Conservation (phyloP, 2,888 invertebrate genomes). For the Andrena fulva region DNA sequence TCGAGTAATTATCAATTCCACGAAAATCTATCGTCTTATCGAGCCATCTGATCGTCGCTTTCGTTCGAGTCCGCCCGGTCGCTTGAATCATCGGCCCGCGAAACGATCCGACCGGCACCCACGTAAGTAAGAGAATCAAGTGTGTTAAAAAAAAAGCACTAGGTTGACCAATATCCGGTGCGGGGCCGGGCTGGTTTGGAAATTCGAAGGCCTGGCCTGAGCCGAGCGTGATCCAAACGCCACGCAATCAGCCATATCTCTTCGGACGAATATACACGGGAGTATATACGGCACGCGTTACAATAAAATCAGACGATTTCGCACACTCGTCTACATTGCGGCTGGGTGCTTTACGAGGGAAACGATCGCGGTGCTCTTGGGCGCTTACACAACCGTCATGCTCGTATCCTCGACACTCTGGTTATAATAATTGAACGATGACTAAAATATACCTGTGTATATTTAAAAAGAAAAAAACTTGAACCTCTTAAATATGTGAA, state of each 20-base stretch:
- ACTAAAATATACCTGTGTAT: no score
- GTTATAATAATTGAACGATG: no score
- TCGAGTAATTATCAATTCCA: not conserved
- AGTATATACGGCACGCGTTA: slow-evolving; percentile 10
- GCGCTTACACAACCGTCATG: not conserved
- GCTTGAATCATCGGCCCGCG: slow-evolving; percentile 37
- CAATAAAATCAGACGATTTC: slow-evolving; percentile 20
- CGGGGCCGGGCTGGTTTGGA: slow-evolving; percentile 70
- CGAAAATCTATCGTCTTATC: not conserved
- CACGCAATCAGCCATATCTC: slow-evolving; percentile 71
- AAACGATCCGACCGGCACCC: slow-evolving; percentile 51
- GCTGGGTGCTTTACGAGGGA: not conserved
- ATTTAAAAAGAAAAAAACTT: no score
- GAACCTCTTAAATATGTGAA: no score
- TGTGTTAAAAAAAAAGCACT: slow-evolving; percentile 53
- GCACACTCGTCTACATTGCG: not conserved
- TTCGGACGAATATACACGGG: slow-evolving; percentile 1
- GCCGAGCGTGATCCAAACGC: slow-evolving; percentile 69
- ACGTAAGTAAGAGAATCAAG: slow-evolving; percentile 54
- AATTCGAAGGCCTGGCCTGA: slow-evolving; percentile 75
- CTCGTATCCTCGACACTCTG: not conserved
- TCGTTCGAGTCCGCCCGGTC: slow-evolving; percentile 10
- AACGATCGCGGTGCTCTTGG: not conserved
- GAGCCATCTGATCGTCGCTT: not conserved
- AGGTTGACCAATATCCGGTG: slow-evolving; percentile 76